Evolutionary conservation across 2,888 invertebrate genomes (phyloP).

Genomic region (Crossocerus cetratus): DNA sequence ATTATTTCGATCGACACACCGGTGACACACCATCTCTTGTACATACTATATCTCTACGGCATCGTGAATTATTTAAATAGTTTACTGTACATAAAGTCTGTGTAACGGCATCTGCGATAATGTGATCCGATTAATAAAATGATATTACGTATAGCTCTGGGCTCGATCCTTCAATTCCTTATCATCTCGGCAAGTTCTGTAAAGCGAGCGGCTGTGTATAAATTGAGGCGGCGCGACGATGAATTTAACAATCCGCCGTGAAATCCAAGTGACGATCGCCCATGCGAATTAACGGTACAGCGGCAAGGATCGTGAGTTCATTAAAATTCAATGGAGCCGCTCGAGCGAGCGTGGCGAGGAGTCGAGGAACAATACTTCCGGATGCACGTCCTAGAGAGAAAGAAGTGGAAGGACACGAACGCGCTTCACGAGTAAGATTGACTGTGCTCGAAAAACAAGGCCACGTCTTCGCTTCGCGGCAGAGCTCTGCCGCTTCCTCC

Average conservation of each 20-base stretch:
- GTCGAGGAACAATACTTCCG: constrained; percentile 46
- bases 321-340: constrained; percentile 37
- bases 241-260: too few species aligned
- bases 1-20: constrained; percentile 48
- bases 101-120: constrained; percentile 70
- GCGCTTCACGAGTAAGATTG: not conserved
- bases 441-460: too few species aligned
- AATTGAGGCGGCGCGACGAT: too few species aligned
- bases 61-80: constrained; percentile 70
- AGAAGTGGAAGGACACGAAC: constrained; percentile 27
- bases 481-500: not conserved
- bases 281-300: constrained; percentile 3
- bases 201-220: too few species aligned
- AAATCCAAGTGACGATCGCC: not conserved
- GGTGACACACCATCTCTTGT: constrained; percentile 39
- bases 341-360: constrained; percentile 28
- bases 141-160: constrained; percentile 60
- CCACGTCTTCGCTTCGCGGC: too few species aligned
- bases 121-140: constrained; percentile 72
- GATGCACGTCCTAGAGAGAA: constrained; percentile 26
- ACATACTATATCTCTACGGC: constrained; percentile 39
- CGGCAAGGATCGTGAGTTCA: not conserved
- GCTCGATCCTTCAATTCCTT: not conserved
- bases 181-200: not conserved
- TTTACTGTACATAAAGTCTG: constrained; percentile 68